Evolutionary conservation across 1,140 invertebrate genomes (phyloP).

Genomic region (Heterodera schachtii): DNA sequence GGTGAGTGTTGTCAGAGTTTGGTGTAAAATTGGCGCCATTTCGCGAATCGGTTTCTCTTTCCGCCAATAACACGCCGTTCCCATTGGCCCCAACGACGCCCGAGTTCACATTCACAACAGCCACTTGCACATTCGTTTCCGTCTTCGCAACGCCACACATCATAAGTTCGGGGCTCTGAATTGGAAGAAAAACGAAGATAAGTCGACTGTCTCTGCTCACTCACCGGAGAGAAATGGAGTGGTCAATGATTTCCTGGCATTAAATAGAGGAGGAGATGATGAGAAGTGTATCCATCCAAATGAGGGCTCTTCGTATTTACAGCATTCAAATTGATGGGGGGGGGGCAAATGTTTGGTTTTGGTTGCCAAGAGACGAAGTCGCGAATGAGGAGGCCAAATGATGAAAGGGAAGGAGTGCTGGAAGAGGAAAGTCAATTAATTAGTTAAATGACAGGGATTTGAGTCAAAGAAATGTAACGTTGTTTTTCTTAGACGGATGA

Average conservation of each 20-base stretch:
- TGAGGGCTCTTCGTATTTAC: no score
- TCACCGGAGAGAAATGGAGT: not conserved
- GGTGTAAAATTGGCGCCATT: no score
- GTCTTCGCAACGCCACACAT: not conserved
- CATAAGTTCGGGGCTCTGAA: not conserved
- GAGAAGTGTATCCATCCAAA: not conserved
- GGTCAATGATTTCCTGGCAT: not conserved
- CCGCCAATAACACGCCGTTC: not conserved
- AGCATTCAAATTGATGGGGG: no score
- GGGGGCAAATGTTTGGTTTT: not conserved
- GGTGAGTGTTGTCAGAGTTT: not conserved
- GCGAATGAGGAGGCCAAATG: not conserved
- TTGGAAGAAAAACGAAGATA: not conserved
- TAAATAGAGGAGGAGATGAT: not conserved
- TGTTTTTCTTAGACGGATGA: no score
- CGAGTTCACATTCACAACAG: not conserved
- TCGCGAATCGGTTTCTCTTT: no score
- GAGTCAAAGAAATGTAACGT: no score
- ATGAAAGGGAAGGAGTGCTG: not conserved
- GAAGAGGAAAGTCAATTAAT: no score
- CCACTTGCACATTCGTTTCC: not conserved
- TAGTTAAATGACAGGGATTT: no score
- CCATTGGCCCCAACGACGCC: no score
- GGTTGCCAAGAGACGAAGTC: not conserved
- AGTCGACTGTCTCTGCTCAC: not conserved